Evolutionary conservation across 2,113 vertebrate species (phyloP).

Genomic region (Brachyhypopomus gauderio): DNA sequence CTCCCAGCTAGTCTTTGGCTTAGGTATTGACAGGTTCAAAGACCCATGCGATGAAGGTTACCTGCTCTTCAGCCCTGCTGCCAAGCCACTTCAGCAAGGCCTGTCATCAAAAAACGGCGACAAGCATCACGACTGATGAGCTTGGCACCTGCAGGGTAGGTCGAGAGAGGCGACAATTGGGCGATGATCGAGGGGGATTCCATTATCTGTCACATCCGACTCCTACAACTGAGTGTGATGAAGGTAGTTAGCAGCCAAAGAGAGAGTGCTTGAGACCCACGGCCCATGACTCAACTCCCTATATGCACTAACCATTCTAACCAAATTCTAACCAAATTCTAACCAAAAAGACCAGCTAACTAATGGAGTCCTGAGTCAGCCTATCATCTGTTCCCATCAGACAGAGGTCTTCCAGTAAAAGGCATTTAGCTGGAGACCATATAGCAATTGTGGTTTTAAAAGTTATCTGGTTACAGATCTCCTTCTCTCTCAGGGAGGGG

Average conservation of each 20-base stretch:
- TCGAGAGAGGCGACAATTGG: neutral
- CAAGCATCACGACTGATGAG: conserved; percentile 3
- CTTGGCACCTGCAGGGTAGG: neutral
- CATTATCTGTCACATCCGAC: conserved; percentile 13
- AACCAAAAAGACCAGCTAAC: neutral
- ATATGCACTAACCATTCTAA: neutral
- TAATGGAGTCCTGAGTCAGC: neutral
- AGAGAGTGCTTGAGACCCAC: neutral
- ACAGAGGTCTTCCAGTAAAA: conserved; percentile 5
- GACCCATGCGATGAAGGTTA: conserved; percentile 2
- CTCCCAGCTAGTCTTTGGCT: conserved; percentile 28
- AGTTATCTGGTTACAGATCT: neutral
- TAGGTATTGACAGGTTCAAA: conserved; percentile 29
- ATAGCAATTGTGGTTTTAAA: neutral
- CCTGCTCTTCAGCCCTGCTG: conserved; percentile 11
- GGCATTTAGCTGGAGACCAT: conserved; percentile 10
- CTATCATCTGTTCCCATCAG: neutral
- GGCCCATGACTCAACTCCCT: neutral
- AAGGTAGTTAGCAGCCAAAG: neutral
- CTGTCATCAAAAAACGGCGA: conserved; percentile 13
- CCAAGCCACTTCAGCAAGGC: neutral
- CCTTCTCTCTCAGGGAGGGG: neutral
- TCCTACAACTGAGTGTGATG: neutral
- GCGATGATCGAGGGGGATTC: conserved; percentile 16
- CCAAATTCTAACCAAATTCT: too few species aligned